Percentiles rank a stretch among this genome's conserved stretches.
Evolutionary conservation across 2,888 invertebrate species (phyloP).

Genomic region (Polietes domitor): DNA sequence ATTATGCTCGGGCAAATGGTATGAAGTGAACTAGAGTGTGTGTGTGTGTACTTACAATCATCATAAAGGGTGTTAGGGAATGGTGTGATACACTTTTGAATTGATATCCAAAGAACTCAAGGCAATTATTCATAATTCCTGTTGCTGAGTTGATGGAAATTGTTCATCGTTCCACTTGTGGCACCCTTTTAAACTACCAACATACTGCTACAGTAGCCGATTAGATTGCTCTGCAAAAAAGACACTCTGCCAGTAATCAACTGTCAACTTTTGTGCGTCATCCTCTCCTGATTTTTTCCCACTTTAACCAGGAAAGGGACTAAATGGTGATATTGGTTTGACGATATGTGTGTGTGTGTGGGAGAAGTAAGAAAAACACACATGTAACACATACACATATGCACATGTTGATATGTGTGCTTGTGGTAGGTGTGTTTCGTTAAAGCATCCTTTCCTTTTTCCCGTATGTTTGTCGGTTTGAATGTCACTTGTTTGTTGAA

Average conservation of each 20-base stretch:
- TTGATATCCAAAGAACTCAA: neutral
- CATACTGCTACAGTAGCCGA: neutral
- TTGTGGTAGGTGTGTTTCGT: neutral
- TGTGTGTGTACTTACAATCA: neutral
- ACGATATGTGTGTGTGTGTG: neutral
- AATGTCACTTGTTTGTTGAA: slow-evolving; percentile 51
- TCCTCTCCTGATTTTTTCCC: neutral
- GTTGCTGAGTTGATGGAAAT: no score
- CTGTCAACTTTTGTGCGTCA: neutral
- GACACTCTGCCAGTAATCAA: neutral
- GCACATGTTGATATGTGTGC: neutral
- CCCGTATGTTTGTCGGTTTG: slow-evolving; percentile 20
- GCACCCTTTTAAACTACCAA: neutral
- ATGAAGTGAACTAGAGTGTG: neutral
- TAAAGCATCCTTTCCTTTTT: neutral
- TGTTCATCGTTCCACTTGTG: neutral
- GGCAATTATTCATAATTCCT: no score
- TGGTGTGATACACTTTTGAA: neutral
- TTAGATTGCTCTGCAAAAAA: neutral
- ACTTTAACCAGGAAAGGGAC: neutral
- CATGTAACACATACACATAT: neutral
- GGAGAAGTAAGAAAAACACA: neutral
- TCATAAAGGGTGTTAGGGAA: neutral
- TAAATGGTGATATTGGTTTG: neutral
- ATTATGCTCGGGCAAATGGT: slow-evolving; percentile 12